A percentile compares a stretch with the other conserved stretches of the same genome.
Conservation (phyloP, 2,888 invertebrate genomes). For the Drosophila limbata region DNA sequence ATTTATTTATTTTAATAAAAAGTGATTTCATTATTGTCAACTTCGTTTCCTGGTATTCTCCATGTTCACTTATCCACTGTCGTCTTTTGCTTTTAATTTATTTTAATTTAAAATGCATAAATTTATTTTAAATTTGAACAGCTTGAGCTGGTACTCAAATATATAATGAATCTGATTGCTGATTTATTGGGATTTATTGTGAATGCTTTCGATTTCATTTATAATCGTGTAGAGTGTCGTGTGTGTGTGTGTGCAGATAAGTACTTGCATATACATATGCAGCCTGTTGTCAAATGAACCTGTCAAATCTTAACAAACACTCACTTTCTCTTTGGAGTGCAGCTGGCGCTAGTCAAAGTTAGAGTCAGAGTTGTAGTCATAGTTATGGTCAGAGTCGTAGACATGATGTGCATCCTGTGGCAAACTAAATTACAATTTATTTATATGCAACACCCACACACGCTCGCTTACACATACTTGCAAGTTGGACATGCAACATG, state of each 20-base stretch:
- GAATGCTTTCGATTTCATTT: constrained; percentile 62
- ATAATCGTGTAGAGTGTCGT: constrained; percentile 21
- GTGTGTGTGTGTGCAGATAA: constrained; percentile 36
- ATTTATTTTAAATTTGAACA: constrained; percentile 7
- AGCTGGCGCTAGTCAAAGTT: constrained; percentile 67
- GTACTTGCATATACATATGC: constrained; percentile 45
- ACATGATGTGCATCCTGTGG: constrained; percentile 67
- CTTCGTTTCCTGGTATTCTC: background rate
- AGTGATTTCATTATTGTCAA: background rate
- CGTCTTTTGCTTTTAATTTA: background rate
- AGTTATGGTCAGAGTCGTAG: constrained; percentile 14
- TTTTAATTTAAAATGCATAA: constrained; percentile 14
- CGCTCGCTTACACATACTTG: constrained; percentile 15
- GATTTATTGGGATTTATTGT: constrained; percentile 64
- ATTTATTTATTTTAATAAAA: too few species aligned
- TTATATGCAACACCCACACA: constrained; percentile 77
- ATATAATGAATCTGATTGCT: constrained; percentile 30
- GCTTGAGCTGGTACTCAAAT: constrained; percentile 6
- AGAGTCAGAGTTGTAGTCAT: background rate
- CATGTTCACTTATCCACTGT: background rate
- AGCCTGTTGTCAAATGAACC: constrained; percentile 78
- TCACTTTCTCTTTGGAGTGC: constrained; percentile 81
- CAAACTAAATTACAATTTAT: constrained; percentile 82
- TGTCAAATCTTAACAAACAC: constrained; percentile 82
- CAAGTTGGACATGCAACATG: constrained; percentile 36